Conservation (phyloP, 2,888 invertebrate species). For the Helicoverpa assulta region DNA sequence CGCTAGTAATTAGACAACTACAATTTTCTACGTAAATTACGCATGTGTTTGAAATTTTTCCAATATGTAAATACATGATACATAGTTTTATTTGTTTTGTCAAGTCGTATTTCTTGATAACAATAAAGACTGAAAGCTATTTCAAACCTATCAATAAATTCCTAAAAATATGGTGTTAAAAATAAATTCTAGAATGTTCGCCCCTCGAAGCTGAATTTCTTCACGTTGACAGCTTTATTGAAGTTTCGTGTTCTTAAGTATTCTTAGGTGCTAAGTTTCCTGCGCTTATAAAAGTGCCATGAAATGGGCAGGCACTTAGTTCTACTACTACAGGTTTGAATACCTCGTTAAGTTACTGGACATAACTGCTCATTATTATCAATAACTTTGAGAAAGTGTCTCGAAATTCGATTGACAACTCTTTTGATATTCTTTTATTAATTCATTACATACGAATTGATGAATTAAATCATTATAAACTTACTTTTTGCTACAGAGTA, state of each 20-base stretch:
- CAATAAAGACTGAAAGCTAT: background rate
- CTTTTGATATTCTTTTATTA: no score
- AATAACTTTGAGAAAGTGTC: background rate
- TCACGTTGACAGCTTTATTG: background rate
- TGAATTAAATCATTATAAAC: background rate
- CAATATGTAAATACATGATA: no score
- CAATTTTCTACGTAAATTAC: slow-evolving; percentile 40
- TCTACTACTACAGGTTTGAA: slow-evolving; percentile 15
- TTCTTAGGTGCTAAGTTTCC: slow-evolving; percentile 24
- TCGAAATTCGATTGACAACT: background rate
- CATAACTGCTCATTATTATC: background rate
- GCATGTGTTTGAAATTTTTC: no score
- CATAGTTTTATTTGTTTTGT: no score
- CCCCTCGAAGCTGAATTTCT: slow-evolving; percentile 1
- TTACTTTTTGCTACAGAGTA: slow-evolving; percentile 4
- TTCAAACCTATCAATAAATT: background rate
- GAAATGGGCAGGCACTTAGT: slow-evolving; percentile 26
- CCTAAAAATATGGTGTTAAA: background rate
- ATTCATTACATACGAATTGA: no score
- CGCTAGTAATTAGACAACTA: slow-evolving; percentile 35
- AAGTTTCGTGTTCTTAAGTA: background rate
- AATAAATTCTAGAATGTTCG: background rate
- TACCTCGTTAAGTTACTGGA: background rate
- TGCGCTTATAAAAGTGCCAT: slow-evolving; percentile 10
- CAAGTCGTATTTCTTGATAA: background rate